These are phyloP conservation scores for Pandemis cinnamomeana DNA, from an alignment of 2,888 invertebrate species.

Conservation along the genomic window DNA sequence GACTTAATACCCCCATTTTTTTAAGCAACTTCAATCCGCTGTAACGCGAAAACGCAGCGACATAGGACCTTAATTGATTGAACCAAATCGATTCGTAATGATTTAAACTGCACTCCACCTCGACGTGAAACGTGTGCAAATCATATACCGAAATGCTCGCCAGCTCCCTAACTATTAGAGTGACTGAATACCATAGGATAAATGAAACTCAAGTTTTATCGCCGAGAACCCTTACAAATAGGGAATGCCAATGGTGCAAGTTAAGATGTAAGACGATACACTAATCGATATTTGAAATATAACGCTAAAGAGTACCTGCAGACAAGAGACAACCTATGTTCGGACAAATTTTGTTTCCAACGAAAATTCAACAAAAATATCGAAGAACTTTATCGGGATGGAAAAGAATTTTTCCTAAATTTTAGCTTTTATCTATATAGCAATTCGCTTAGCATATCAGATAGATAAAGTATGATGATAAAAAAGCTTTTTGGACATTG, in stretches of 20 bases:
- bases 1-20: too few species aligned
- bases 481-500: neutral
- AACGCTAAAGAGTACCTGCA: slow-evolving; percentile 47
- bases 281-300: slow-evolving; percentile 55
- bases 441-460: neutral
- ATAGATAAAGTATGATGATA: neutral
- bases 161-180: too few species aligned
- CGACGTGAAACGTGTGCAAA: too few species aligned
- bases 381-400: neutral
- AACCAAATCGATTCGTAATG: too few species aligned
- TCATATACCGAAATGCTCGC: too few species aligned
- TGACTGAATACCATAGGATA: neutral
- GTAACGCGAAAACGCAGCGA: too few species aligned
- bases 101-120: too few species aligned
- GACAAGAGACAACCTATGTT: neutral
- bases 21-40: too few species aligned
- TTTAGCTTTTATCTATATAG: slow-evolving; percentile 1
- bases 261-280: slow-evolving; percentile 55
- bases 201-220: neutral
- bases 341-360: neutral
- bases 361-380: neutral
- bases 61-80: too few species aligned
- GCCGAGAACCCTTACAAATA: neutral
- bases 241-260: slow-evolving; percentile 13
- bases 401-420: neutral